Evolutionary conservation across 2,113 vertebrate species (phyloP), one percentile per base, ranked within the genome.

Genomic region (Mirza zaza): DNA sequence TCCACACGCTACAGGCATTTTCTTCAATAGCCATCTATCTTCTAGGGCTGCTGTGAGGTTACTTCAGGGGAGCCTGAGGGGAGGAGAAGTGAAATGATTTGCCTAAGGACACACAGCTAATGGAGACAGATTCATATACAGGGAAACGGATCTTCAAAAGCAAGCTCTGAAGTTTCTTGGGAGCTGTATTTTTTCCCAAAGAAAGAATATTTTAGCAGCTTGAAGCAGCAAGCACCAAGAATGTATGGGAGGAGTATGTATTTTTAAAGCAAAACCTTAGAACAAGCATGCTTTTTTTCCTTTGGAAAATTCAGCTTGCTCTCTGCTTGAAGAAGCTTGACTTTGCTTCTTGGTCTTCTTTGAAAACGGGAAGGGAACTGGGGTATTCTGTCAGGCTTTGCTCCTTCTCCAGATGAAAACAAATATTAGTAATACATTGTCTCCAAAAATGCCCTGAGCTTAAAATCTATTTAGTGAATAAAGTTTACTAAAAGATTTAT

Each of bases 401-500:
- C 55, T 87, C 21, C 61, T 93, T 61, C 71, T 86, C 68, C 63
- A 90, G 73, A 17, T 36, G 93, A 84, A 96, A 84, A 96, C 87
- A 82, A 93, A 65, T 91, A 63, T 73, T 70, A 89, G 70, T 57
- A 90, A 68, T 84, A 65, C 68, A 81, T 52, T 84, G 63, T 95
- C 52, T 92, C 79, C 68, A 68, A 71, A 93, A 80, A 70, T 23
- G 32, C 89, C 90, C 87, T 82, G 80, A n/a, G 48, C 90, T 87
- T 75, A 85, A 93, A 65, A 87, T 57, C 32, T 90, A 57, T 8
- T 82, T 94, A 34, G 52, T 75, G 57, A 91, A 59, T 61, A 59
- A 85, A 95, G 48, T 89, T 81, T 94, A 81, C 77, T 17, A 75
- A 61, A 81, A 84, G 86, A 95, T 87, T 92, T 83, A 36, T 90